Evolutionary conservation across 2,888 invertebrate genomes (phyloP), one percentile per base, ranked within the genome.

Genomic region (Halocaridina rubra): DNA sequence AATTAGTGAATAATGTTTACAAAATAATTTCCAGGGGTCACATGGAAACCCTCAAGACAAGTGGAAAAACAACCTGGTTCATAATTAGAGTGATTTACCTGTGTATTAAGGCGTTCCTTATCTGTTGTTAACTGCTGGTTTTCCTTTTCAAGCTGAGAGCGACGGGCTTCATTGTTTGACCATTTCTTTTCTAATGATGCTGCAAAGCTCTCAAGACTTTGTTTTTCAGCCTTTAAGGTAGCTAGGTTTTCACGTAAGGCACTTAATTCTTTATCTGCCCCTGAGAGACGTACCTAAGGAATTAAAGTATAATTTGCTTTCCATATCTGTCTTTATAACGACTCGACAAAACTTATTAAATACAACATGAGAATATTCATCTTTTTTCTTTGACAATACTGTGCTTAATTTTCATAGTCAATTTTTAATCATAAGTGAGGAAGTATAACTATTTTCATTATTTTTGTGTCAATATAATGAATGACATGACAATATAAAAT

Each of bases 101-200:
- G 82, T 46, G 81, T 86, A 57, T 82, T 81, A 27, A 88, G 78
- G 39, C 85, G 69, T 39, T 88, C 88, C 39, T 84, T 81, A 46
- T 86, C 85, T 24, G 77, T 24, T 10, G 67, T 86, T 13, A 88
- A 79, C 80, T 86, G 86, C 10, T 85, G 80, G 72, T 85, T 86
- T 24, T 88, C 88, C 46, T 88, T 88, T 72, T 88, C 86, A 22
- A 88, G 85, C 74, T 88, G 88, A 5, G 86, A 39, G 13, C 85
- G 69, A 59, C 84, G 69, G 19, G 86, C 39, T 69, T 88, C 88
- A 53, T 82, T 88, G 46, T 32, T 61, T 7, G 81, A 69, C 84
- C 84, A 86, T 30, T 86, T 86, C 76, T 84, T 85, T 72, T 84
- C 86, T 19, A 86, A 59, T 10, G 84, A 78, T 46, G 81, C 33